Evolutionary conservation across 2,797 vertebrate genomes (phyloP).

Genomic region (Chaetodon trifasciatus): DNA sequence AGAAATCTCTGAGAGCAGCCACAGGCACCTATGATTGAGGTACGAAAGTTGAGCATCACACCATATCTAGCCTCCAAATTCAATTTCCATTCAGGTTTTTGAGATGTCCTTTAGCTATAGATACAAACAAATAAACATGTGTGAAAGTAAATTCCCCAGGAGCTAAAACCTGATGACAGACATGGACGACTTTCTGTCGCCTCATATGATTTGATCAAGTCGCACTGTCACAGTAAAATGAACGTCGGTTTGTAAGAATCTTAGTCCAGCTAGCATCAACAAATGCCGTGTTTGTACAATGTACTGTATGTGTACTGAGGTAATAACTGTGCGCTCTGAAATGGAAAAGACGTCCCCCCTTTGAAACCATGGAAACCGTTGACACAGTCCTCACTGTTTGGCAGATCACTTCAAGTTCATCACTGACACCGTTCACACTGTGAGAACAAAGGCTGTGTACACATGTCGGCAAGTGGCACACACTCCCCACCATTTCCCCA

Average conservation of each 20-base stretch:
- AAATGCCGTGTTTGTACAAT: background rate
- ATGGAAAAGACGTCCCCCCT: constrained; percentile 23
- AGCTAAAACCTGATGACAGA: background rate
- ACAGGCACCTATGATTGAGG: background rate
- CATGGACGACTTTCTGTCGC: background rate
- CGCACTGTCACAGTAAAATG: background rate
- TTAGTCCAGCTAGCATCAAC: background rate
- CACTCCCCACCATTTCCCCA: constrained; percentile 24
- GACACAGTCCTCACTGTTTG: constrained; percentile 58
- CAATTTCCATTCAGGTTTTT: background rate
- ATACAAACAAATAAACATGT: background rate
- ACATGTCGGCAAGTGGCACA: constrained; percentile 56
- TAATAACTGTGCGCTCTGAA: constrained; percentile 21
- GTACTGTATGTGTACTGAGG: no score
- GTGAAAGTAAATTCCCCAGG: background rate
- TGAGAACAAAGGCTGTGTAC: constrained; percentile 68
- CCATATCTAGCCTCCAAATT: background rate
- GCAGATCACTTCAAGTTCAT: constrained; percentile 65
- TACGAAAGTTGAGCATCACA: background rate
- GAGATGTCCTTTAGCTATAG: background rate
- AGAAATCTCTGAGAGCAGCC: background rate
- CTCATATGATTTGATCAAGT: background rate
- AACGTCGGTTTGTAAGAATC: background rate
- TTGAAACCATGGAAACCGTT: constrained; percentile 73
- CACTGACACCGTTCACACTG: constrained; percentile 57